Conservation (phyloP, 1,140 invertebrate genomes). For the Orius laevigatus region DNA sequence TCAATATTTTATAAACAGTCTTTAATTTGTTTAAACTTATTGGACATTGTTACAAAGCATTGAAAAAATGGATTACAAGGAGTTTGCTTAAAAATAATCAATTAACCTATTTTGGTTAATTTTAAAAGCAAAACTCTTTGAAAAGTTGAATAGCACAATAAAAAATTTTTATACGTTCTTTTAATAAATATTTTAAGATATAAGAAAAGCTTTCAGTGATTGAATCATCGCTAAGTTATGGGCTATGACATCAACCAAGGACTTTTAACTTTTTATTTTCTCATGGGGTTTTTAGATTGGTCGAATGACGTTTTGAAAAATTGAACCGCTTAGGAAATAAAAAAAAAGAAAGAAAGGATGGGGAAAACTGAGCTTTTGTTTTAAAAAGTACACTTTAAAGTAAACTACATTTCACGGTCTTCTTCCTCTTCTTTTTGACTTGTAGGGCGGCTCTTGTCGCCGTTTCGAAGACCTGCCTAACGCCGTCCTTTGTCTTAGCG, state of each 20-base stretch:
- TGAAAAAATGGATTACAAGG: too few relatives aligned
- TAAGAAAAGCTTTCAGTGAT: background rate
- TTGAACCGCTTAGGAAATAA: background rate
- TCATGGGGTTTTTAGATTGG: too few relatives aligned
- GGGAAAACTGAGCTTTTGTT: background rate
- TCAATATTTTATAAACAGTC: too few relatives aligned
- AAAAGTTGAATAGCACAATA: too few relatives aligned
- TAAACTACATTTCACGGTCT: constrained; percentile 10
- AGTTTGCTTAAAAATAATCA: too few relatives aligned
- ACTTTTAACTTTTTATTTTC: too few relatives aligned
- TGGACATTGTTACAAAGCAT: too few relatives aligned
- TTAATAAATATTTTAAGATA: too few relatives aligned
- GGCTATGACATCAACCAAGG: constrained; percentile 6
- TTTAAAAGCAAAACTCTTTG: too few relatives aligned
- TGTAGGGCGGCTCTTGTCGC: constrained; percentile 94
- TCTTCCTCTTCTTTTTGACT: constrained; percentile 32
- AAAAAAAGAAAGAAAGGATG: background rate
- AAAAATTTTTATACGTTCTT: too few relatives aligned
- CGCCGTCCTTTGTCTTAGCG: constrained; percentile 98
- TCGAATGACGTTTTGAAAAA: background rate
- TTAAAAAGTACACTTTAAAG: constrained; percentile 4
- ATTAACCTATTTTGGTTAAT: too few relatives aligned
- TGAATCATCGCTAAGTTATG: constrained; percentile 1
- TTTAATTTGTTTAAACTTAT: too few relatives aligned
- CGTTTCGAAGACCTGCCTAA: constrained; percentile 97